Base-by-base conservation (phyloP, 2,888 invertebrate species). In the Alitta virens region DNA sequence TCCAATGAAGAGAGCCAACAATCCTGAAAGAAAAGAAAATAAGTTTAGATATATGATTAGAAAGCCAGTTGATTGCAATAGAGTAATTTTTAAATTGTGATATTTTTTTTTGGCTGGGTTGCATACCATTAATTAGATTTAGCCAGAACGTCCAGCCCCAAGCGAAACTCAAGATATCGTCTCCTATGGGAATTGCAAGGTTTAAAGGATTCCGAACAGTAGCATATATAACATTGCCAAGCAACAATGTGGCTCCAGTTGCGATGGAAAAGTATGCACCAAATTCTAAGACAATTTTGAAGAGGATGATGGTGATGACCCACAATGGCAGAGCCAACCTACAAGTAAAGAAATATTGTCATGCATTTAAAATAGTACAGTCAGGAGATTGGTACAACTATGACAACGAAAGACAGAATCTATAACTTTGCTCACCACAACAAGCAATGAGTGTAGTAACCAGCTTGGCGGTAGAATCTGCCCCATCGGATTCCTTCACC, bases 1-100 rank as follows among this genome's bases (percentile, higher is more conserved):
- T 12, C 95, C 95, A 21, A 89, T 87, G 53, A 91, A 82, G 40
- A 92, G 81, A 79, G 93, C 92, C 50, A 91, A 83, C 63, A 89
- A 85, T 63, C 92, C 92, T 92, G 83, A 60, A 65, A 72, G 50
- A 49, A 46, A 24, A 25, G 26, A 18, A 33, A 12, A 7, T 12
- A 33, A 33, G 12, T n/a, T 33, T 49, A 49, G 5, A 23, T 49
- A 40, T 40, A 40, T 16, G 16, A 40, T 14, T 16, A 40, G 12
- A 40, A 40, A 14, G 16, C 16, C 16, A 14, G 42, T 40, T 14
- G 12, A 16, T 14, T 14, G 16, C 42, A 40, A 40, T 14, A 40
- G 12, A 40, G 42, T 14, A 40, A 14, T 40, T 14, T 12, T 40
- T 40, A 40, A 14, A 40, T 12, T 12, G 12, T 16, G 12, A 40